Evolutionary conservation across 2,888 invertebrate genomes (phyloP).

Genomic region (Cordilura impudica): DNA sequence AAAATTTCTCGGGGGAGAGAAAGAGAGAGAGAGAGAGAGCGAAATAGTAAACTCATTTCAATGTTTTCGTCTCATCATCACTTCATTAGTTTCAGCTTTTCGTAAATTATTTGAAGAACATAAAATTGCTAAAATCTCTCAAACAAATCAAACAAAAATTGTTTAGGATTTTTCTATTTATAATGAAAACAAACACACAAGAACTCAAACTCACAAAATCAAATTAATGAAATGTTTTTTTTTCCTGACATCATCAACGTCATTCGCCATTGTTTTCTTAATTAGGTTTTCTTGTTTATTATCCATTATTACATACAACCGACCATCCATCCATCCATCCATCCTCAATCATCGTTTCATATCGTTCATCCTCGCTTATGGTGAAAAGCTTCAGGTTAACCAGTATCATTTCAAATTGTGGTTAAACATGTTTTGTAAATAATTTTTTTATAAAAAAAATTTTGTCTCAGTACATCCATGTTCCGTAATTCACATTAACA

Average conservation of each 20-base stretch:
- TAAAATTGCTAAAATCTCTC: neutral
- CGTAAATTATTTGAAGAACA: constrained; percentile 23
- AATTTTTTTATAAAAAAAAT: no score
- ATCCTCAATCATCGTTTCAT: neutral
- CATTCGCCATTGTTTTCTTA: constrained; percentile 1
- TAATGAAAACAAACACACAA: neutral
- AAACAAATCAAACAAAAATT: constrained; percentile 3
- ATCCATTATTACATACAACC: neutral
- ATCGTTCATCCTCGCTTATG: neutral
- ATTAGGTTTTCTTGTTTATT: neutral
- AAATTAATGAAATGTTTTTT: neutral
- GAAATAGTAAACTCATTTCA: no score
- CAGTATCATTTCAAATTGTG: constrained; percentile 5
- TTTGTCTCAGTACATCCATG: no score
- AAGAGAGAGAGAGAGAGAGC: no score
- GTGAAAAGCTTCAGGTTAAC: constrained; percentile 13
- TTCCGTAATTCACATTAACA: no score
- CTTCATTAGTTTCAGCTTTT: neutral
- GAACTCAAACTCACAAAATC: neutral
- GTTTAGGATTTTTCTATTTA: neutral
- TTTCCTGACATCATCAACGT: constrained; percentile 19
- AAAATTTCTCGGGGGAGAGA: neutral
- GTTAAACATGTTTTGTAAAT: neutral
- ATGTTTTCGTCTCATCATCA: neutral
- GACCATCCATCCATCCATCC: constrained; percentile 1